phyloP scores from a whole-genome alignment of 2,888 invertebrate species.

The Strigamia transsilvanica region DNA sequence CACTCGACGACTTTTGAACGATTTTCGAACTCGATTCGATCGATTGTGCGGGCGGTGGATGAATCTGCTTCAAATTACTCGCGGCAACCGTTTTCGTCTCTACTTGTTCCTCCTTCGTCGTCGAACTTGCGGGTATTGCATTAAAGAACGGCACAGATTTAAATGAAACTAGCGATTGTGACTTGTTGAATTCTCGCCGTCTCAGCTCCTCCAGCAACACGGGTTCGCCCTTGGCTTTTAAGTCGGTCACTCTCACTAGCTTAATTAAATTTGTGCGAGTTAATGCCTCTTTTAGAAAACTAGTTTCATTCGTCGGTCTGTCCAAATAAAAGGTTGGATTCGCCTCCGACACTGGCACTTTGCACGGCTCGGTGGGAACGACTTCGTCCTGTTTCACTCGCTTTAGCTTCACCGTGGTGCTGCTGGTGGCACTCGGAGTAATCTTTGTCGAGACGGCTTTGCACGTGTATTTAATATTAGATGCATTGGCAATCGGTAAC shows the following conservation, averaged over 20 bases:
- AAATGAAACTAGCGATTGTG: slow-evolving; percentile 2
- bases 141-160: background rate
- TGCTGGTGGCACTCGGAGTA: background rate
- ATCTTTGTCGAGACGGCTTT: background rate
- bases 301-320: background rate
- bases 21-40: background rate
- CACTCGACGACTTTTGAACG: background rate
- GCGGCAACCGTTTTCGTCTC: background rate
- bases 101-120: background rate
- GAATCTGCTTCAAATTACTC: background rate
- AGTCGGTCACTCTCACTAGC: slow-evolving; percentile 26
- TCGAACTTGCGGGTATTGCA: background rate
- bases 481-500: background rate
- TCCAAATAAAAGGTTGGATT: slow-evolving; percentile 21
- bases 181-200: background rate
- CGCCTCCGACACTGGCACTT: background rate
- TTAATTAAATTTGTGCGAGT: slow-evolving; percentile 27
- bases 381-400: background rate
- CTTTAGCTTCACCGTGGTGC: background rate
- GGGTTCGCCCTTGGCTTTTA: background rate
- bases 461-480: too few species aligned
- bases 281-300: slow-evolving; percentile 5
- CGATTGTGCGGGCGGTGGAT: background rate
- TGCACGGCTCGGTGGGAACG: background rate
- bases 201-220: background rate